Evolutionary conservation across 2,113 vertebrate species (phyloP).

Genomic region (Nothobranchius furzeri): DNA sequence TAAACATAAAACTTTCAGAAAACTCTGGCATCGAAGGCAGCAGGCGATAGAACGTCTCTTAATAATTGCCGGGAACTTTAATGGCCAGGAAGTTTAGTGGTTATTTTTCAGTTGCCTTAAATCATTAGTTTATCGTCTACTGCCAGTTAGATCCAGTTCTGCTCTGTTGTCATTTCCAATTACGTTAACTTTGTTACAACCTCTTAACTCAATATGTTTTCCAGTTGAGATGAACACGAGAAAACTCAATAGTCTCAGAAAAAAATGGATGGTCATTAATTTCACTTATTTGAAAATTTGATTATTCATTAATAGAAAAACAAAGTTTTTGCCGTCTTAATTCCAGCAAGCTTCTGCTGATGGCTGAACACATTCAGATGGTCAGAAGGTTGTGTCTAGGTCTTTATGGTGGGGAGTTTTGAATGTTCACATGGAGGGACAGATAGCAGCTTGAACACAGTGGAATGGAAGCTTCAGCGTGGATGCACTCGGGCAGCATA

Average conservation of each 20-base stretch:
- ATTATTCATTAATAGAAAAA: not conserved
- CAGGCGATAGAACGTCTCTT: too few relatives aligned
- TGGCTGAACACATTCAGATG: not conserved
- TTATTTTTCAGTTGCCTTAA: too few relatives aligned
- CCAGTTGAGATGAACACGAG: not conserved
- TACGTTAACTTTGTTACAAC: not conserved
- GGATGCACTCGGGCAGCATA: constrained; percentile 42
- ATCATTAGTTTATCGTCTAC: too few relatives aligned
- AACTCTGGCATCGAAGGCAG: too few relatives aligned
- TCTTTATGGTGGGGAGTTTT: constrained; percentile 2
- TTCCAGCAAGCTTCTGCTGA: too few relatives aligned
- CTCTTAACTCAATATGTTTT: not conserved
- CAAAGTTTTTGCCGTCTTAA: not conserved
- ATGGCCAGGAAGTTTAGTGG: too few relatives aligned
- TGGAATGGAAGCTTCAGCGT: constrained; percentile 52
- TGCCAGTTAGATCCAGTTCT: too few relatives aligned
- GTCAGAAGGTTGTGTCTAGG: not conserved
- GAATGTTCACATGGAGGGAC: constrained; percentile 23
- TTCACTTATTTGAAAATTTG: not conserved
- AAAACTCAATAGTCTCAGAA: not conserved
- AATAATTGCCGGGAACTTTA: too few relatives aligned
- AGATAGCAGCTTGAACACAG: constrained; percentile 12
- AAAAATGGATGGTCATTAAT: not conserved
- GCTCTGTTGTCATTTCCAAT: too few relatives aligned
- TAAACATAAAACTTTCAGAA: too few relatives aligned